Evolutionary conservation across 2,113 vertebrate species (phyloP), one percentile per base, ranked within the genome.

Genomic region (Xiphorhynchus elegans): DNA sequence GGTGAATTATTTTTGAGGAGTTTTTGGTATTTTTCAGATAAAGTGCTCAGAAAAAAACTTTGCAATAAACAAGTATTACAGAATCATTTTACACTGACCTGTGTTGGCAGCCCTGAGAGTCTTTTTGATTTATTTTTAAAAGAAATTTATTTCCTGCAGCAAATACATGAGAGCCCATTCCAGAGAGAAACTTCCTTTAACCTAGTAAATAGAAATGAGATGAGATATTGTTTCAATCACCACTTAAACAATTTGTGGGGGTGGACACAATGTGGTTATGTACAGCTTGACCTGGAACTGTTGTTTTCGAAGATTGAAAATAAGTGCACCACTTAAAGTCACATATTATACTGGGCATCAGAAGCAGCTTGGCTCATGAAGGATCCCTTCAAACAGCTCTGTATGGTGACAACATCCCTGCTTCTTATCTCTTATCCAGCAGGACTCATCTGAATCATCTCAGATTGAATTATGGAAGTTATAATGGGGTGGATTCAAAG

Each of bases 151-250:
- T 93, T 96, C 70, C 49, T 96, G 29, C 75, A 77, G 33, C 58
- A 95, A 92, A 90, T 55, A 69, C 33, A 77, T 78, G 37, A 89
- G 49, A 96, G 28, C 1, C 2, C 1, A 9, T 88, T 92, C 74
- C 4, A 4, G n/a, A 86, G 11, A 76, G 62, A 87, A 89, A 90
- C 50, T 80, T 96, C 72, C 47, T 91, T 90, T 93, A 95, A 87
- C 62, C 62, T 82, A 31, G 58, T 88, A 87, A 91, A 91, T 68
- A 86, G 72, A 95, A 93, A 83, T 83, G 33, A 79, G 67, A 84
- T 87, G 69, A 94, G 42, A 82, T 91, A 94, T 75, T 91, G 92
- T 93, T 97, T 92, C 96, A 97, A 37, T 95, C 64, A 91, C 47
- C 50, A n/a, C 75, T 93, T 94, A 82, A 91, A 90, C 13, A 86